Evolutionary conservation across 1,140 invertebrate species (phyloP), one percentile per base, ranked within the genome.

Genomic region (Bactericera cockerelli): DNA sequence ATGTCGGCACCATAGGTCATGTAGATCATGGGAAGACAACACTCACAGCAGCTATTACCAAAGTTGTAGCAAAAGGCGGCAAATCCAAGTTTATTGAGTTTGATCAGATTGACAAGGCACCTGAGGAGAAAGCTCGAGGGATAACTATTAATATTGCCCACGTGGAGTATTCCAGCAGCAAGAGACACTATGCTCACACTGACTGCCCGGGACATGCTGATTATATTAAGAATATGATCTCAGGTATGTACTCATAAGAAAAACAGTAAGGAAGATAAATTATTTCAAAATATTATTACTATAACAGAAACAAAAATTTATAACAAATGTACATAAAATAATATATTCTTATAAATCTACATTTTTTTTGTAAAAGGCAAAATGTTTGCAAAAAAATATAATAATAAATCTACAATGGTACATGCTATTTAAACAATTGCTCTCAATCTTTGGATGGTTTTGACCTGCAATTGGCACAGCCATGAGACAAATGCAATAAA

Each of bases 21-120:
- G 92, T 99, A 19, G 95, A 99, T 78, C 95, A 98, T 75, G 93
- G 95, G 0, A 98, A 99, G 76, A 97, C 94, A 1, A 98, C 94
- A 0, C 72, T 98, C 6, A 98, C 94, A 25, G 89, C 95, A 19
- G 95, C 96, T 4, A 96, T 99, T 59, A 99, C 95, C 0, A 93
- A 89, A 77, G 77, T 88, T 36, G 70, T 86, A 59, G 74, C 81
- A 2, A 79, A 81, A 63, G 79, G 84, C 64, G 86, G 87, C 1
- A 65, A 84, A 53, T 82, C 90, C 0, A 75, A 75, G 56, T 89
- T 77, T 69, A 75, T 87, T 36, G 79, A 84, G 2, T 98, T 94
- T 71, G 89, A 93, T 65, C 81, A 94, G 70, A 98, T 98, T 67
- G 95, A 98, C 70, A 86, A 82, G 68, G 91, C 92, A 3, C 93